Conservation (phyloP, 2,888 invertebrate species). For the Hirtodrosophila duncani region DNA sequence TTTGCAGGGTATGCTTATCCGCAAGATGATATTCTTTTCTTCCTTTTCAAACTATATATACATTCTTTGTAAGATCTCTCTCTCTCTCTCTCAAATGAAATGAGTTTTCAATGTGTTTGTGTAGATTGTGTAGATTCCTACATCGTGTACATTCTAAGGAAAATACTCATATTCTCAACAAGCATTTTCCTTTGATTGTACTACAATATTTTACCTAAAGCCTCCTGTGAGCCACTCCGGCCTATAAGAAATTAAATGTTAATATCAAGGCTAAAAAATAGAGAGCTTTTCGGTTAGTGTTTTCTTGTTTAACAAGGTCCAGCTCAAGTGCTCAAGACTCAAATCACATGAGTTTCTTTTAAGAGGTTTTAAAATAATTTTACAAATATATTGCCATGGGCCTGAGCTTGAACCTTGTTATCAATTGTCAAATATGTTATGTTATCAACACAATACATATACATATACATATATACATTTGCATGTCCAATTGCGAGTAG, state of each 20-base stretch:
- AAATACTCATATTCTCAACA: not conserved
- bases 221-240: slow-evolving; percentile 55
- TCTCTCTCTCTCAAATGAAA: no score
- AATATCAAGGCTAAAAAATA: slow-evolving; percentile 33
- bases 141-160: not conserved
- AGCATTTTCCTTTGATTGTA: not conserved
- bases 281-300: slow-evolving; percentile 33
- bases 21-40: no score
- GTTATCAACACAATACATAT: slow-evolving; percentile 15
- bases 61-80: no score
- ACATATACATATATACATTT: slow-evolving; percentile 1
- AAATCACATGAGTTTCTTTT: not conserved
- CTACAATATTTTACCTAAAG: slow-evolving; percentile 64
- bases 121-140: not conserved
- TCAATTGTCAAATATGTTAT: slow-evolving; percentile 12
- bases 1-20: no score
- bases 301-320: slow-evolving; percentile 21
- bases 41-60: no score
- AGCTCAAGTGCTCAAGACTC: slow-evolving; percentile 24
- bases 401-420: slow-evolving; percentile 46
- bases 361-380: slow-evolving; percentile 9
- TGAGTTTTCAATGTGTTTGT: slow-evolving; percentile 1
- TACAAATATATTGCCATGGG: slow-evolving; percentile 12
- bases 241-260: slow-evolving; percentile 70
- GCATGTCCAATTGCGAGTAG: not conserved